Conservation (phyloP, 2,888 invertebrate genomes). For the Oscheius sp. region DNA sequence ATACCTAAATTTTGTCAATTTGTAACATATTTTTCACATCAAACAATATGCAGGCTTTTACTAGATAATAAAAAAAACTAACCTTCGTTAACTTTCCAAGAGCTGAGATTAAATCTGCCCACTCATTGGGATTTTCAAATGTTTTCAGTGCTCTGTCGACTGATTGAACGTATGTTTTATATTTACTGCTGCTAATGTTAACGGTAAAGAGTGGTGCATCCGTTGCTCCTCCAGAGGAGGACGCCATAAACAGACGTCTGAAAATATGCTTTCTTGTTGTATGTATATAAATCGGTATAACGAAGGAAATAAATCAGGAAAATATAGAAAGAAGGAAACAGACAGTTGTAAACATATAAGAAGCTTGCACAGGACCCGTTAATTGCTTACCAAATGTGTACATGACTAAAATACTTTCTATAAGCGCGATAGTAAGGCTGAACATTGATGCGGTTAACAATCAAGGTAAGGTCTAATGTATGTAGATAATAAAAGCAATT, state of each 20-base stretch:
- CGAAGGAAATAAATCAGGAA: no score
- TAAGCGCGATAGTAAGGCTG: no score
- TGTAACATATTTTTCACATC: neutral
- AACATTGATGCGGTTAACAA: no score
- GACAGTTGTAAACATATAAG: no score
- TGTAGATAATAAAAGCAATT: neutral
- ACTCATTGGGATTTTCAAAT: slow-evolving; percentile 93
- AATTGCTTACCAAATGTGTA: no score
- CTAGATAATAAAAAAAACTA: slow-evolving; percentile 53
- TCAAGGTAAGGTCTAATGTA: neutral
- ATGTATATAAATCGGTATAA: no score
- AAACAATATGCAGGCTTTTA: no score
- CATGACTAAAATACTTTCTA: no score
- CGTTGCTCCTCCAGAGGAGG: slow-evolving; percentile 36
- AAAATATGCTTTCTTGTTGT: neutral
- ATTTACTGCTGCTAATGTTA: slow-evolving; percentile 42
- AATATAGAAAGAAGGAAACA: no score
- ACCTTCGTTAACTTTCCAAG: slow-evolving; percentile 90
- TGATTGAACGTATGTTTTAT: slow-evolving; percentile 79
- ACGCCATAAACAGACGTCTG: slow-evolving; percentile 37
- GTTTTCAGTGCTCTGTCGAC: slow-evolving; percentile 89
- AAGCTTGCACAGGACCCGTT: no score
- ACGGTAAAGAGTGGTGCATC: slow-evolving; percentile 22
- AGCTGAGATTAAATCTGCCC: slow-evolving; percentile 92
- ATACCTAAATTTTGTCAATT: slow-evolving; percentile 78